Evolutionary conservation across 2,888 invertebrate genomes (phyloP), one percentile per base, ranked within the genome.

Genomic region (Agrotis puta): DNA sequence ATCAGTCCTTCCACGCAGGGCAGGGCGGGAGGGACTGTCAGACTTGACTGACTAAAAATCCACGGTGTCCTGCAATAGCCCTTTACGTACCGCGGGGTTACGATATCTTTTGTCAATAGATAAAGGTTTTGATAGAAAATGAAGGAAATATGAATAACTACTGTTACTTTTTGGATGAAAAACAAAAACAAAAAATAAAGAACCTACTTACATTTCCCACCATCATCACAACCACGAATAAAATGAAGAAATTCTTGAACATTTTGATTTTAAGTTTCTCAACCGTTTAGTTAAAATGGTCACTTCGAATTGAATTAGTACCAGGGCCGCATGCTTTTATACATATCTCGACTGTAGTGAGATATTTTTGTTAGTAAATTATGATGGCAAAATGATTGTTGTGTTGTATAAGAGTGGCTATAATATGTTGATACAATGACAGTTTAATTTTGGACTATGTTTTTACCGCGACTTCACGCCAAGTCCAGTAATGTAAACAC

Each of bases 381-480:
- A 39, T 75, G 79, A 75, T 75, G 50, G 18, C 64, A 24, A 64
- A 68, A 75, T 79, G 48, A 70, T 78, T 70, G 74, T 24, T 68
- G 48, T 71, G 9, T 50, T 63, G 33, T 43, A 43, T 57, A 59
- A 18, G 27, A 62, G 5, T 59, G 24, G n/a, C 43, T 24, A 47
- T 53, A 63, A 27, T 53, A 64, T 63, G 63, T 62, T 33, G 22
- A 54, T 16, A 53, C 56, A 64, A 64, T 48, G 69, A 24, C 65
- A 67, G 53, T 54, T 54, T 47, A 51, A 67, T 75, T 61, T 57
- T 5, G 3, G 5, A 64, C 64, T 58, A 62, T 54, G 16, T 18
- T 22, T 62, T 43, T 1, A 1, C 3, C 33, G 20, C 13, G 45
- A 39, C 45, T 59, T 0, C n/a, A n/a, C 22, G n/a, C n/a, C n/a